Evolutionary conservation across 1,140 invertebrate species (phyloP), one percentile per base, ranked within the genome.

Genomic region (Amphibalanus amphitrite): DNA sequence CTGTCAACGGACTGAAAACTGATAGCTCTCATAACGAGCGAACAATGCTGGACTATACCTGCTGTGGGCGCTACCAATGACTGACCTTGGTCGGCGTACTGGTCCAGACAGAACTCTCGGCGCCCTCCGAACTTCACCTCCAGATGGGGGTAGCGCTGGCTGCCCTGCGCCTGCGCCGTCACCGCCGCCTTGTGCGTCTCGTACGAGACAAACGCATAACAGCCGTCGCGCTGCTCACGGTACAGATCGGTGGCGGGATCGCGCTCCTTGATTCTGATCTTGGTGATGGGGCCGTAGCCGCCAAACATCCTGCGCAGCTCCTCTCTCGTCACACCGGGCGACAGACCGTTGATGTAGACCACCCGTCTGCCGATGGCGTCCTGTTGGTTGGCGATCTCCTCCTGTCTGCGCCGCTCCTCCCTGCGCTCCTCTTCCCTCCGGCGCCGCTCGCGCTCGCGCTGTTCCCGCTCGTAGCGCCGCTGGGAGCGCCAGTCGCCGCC

Each of bases 21-120:
- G n/a, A n/a, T n/a, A n/a, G n/a, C n/a, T n/a, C n/a, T n/a, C n/a
- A n/a, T n/a, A n/a, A n/a, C n/a, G n/a, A n/a, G n/a, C n/a, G n/a
- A n/a, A n/a, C n/a, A n/a, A n/a, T n/a, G n/a, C n/a, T n/a, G n/a
- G n/a, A n/a, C n/a, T n/a, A n/a, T n/a, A n/a, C n/a, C n/a, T n/a
- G n/a, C n/a, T n/a, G n/a, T n/a, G n/a, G n/a, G n/a, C n/a, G n/a
- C n/a, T n/a, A n/a, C n/a, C n/a, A n/a, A n/a, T n/a, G n/a, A n/a
- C n/a, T 83, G 80, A 91, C 90, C 92, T 76, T 95, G 82, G 84
- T 96, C 93, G 28, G 90, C 86, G 81, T 95, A 96, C 72, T 87
- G 86, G 33, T 88, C 86, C 80, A 89, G 84, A 78, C 92, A 95
- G 80, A 95, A 95, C n/a, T 87, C 86, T 73, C 92, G 80, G 3